Base-by-base conservation (phyloP, 2,888 invertebrate species). In the Stenotaenia linearis region DNA sequence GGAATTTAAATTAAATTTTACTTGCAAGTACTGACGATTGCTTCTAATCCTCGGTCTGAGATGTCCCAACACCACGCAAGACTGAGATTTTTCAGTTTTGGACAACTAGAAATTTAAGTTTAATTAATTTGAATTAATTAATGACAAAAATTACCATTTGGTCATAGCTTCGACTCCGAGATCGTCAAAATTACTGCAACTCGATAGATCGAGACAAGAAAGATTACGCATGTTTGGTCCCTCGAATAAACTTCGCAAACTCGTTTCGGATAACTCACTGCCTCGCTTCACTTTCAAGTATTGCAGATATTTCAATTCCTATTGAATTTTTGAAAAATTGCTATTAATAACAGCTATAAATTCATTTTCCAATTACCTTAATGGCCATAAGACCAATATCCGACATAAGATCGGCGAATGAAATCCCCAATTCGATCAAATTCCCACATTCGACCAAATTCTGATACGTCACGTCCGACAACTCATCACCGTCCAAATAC, bases 31-130 rank as follows among this genome's bases (percentile, higher is more conserved):
- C 40, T 40, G 1, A 81, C 80, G 25, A 82, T 76, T 32, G 78
- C 37, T 45, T 77, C 78, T 0, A 82, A 50, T 1, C 82, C 82
- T 28, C n/a, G 61, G 28, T 82, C 82, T 10, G 82, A 81, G n/a
- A 82, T 78, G 5, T 82, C 81, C 81, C 81, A 82, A 75, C 82
- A 82, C 82, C 82, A 82, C 45, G 79, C 80, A 25, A 82, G 78
- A 40, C 78, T 81, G 28, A 82, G 69, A 18, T 78, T 74, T 15
- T 78, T 37, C 28, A 82, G 75, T 9, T 25, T 76, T 9, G 80
- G 79, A 18, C 82, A 82, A 77, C 78, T 78, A n/a, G 37, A 69
- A 28, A 69, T 69, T 4, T 32, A 9, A 32, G 4, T 45, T n/a
- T n/a, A n/a, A n/a, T n/a, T n/a, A n/a, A n/a, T n/a, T n/a, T n/a